A percentile compares a stretch with the other conserved stretches of the same genome.
Conservation (phyloP, 2,888 invertebrate genomes). For the Alloplasta piceator region DNA sequence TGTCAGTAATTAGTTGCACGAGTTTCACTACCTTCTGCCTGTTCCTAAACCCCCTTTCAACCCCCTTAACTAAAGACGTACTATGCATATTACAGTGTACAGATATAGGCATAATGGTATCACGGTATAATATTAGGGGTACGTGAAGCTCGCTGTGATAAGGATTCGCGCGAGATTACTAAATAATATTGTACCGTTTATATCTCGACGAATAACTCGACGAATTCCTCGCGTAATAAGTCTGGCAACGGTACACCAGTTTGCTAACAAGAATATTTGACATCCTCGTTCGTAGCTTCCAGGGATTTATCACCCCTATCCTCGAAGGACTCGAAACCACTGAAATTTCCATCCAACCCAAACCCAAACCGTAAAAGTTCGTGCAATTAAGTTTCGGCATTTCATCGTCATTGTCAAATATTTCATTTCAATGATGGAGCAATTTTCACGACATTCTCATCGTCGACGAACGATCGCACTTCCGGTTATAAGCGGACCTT, state of each 20-base stretch:
- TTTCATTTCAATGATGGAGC: too few species aligned
- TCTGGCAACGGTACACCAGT: constrained; percentile 9
- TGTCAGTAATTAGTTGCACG: constrained; percentile 64
- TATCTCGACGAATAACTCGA: constrained; percentile 37
- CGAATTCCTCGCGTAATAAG: constrained; percentile 38
- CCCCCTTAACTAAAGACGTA: not conserved
- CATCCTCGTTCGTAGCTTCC: constrained; percentile 14
- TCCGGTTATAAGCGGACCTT: too few species aligned
- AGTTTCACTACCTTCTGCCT: constrained; percentile 54
- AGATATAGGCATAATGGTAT: not conserved
- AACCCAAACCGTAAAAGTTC: too few species aligned
- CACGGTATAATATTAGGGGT: constrained; percentile 33
- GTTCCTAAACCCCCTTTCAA: constrained; percentile 7
- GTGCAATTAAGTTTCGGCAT: too few species aligned
- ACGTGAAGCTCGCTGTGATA: constrained; percentile 43
- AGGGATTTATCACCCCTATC: not conserved
- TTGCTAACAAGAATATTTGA: not conserved
- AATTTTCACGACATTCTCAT: too few species aligned
- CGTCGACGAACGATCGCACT: too few species aligned
- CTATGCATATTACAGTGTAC: not conserved
- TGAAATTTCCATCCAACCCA: not conserved
- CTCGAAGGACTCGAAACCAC: not conserved
- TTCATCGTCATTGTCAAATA: too few species aligned
- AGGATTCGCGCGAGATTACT: constrained; percentile 62
- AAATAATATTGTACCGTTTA: constrained; percentile 56